phyloP scores from a whole-genome alignment of 64 coral and sea anemone genomes.

The Orbicella faveolata region DNA sequence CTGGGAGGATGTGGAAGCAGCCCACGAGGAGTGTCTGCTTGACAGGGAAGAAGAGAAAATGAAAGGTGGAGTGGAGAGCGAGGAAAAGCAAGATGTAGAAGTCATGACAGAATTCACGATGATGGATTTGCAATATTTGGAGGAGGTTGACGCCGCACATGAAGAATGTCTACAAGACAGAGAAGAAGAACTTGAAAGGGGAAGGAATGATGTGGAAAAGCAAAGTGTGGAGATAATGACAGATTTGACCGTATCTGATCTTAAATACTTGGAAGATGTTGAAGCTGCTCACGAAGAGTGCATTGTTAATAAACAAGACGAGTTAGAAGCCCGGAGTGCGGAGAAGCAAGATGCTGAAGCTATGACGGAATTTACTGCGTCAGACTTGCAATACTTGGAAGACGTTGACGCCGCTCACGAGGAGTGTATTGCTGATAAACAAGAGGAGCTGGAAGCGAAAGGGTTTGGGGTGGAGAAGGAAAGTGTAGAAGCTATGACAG shows the following conservation, averaged over 20 bases:
- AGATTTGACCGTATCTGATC: conserved; percentile 29
- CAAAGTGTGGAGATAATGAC: neutral
- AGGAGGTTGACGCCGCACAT: conserved; percentile 37
- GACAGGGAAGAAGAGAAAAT: neutral
- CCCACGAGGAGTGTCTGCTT: conserved; percentile 13
- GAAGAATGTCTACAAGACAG: conserved; percentile 10
- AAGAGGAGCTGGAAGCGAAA: neutral
- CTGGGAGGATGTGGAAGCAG: conserved; percentile 35
- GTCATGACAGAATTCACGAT: conserved; percentile 39
- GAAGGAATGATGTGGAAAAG: neutral
- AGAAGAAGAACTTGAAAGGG: neutral
- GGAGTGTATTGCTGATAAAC: conserved; percentile 7
- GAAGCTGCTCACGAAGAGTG: conserved; percentile 48
- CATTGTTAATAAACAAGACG: neutral
- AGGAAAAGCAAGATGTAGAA: conserved; percentile 14
- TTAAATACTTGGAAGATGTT: conserved; percentile 40
- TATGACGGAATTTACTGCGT: conserved; percentile 21
- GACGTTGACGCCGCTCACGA: conserved; percentile 42
- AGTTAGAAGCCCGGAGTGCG: neutral
- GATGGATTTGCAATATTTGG: conserved; percentile 49
- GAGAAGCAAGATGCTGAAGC: neutral
- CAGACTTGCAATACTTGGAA: conserved; percentile 47
- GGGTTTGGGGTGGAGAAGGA: neutral
- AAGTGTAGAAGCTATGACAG: conserved; percentile 27
- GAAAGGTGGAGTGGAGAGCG: neutral